Evolutionary conservation across 2,113 vertebrate genomes (phyloP), one percentile per base, ranked within the genome.

Genomic region (Boleophthalmus pectinirostris): DNA sequence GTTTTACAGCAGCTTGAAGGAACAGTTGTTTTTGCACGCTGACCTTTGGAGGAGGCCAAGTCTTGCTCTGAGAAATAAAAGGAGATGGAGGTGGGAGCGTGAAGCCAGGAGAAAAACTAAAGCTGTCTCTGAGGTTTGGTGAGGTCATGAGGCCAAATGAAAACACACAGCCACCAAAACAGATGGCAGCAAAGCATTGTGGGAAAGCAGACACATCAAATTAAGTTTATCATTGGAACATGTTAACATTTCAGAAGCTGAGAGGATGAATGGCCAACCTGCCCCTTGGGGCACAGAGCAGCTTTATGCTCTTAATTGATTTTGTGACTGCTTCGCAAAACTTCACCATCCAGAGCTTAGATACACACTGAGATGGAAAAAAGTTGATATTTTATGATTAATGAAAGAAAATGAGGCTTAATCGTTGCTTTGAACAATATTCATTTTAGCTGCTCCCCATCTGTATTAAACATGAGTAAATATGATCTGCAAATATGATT

Each of bases 11-110:
- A 12, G 2, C 14, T 13, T 38, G 20, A 20, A 54, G 47, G 43
- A 75, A 66, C 18, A 18, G 64, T 9, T 73, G 70, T 77, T 81
- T 46, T 53, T 16, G 61, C 61, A 18, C 53, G 20, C n/a, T 78
- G 69, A 84, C 77, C 75, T 86, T 82, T 80, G 43, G 51, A 78
- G 33, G 38, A 69, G 64, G 58, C 46, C 57, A 74, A 49, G 56
- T 70, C 74, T 63, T 43, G 35, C 76, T 53, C 54, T 56, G 21
- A 45, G 75, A 73, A 72, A 72, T 20, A 70, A 46, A 73, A 49
- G 67, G 23, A 16, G 23, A 67, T 77, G 66, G 64, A 82, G 65
- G 4, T 66, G 47, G 33, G 58, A 61, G 24, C 25, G 16, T 7
- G 58, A 85, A 1, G 61, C 29, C 68, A 54, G 53, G 66, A 66